Percentiles rank a stretch among this genome's conserved stretches.
Evolutionary conservation across 2,797 vertebrate species (phyloP).

Genomic region (Chaunax sp.): DNA sequence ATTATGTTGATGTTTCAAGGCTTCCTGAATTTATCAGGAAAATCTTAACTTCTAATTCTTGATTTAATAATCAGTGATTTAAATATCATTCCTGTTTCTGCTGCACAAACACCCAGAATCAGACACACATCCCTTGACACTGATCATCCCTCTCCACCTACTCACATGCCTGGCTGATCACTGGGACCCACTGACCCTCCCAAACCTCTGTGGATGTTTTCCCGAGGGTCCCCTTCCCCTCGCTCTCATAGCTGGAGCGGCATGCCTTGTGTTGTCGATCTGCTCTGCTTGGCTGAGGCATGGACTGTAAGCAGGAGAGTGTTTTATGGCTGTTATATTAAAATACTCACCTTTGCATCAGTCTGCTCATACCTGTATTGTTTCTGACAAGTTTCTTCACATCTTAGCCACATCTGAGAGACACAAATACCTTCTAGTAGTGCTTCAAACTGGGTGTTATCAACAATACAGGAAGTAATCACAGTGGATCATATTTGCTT

Average conservation of each 20-base stretch:
- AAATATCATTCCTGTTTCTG: background rate
- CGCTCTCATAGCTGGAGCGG: conserved; percentile 11
- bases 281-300: conserved; percentile 16
- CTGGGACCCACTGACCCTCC: conserved; percentile 32
- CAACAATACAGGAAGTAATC: background rate
- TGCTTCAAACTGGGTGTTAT: background rate
- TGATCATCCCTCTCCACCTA: conserved; percentile 35
- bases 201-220: conserved; percentile 41
- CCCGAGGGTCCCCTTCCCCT: conserved; percentile 10
- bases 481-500: too few relatives aligned
- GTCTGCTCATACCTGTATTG: background rate
- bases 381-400: background rate
- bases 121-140: conserved; percentile 33
- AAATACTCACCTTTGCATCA: conserved; percentile 14
- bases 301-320: background rate
- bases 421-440: background rate
- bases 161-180: conserved; percentile 53
- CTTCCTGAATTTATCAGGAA: conserved; percentile 6
- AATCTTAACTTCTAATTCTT: conserved; percentile 8
- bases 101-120: conserved; percentile 5
- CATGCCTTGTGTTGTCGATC: conserved; percentile 25
- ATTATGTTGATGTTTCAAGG: background rate
- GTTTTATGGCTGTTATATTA: background rate
- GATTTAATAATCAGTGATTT: conserved; percentile 6
- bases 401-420: background rate